Evolutionary conservation across 2,113 vertebrate species (phyloP), one percentile per base, ranked within the genome.

Genomic region (pig (Sus scrofa)): DNA sequence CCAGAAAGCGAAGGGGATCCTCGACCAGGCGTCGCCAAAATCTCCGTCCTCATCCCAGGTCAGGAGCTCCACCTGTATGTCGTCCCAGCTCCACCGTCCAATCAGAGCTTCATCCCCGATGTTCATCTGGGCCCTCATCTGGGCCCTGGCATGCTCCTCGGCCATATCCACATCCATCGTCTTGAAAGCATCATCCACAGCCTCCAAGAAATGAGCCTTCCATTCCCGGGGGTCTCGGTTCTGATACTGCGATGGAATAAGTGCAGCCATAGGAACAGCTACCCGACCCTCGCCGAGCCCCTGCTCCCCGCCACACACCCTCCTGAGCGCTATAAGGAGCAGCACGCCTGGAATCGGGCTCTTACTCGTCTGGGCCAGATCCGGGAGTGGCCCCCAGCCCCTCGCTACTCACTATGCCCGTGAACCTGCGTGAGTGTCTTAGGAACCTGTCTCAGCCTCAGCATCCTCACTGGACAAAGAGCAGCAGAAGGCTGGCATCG

Each of bases 1-100:
- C 95, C 96, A 97, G 91, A 97, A 97, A 20, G 95, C 97, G 75
- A 97, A 97, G 56, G 96, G 93, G 85, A 97, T 97, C 85, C 96
- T 89, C 93, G 96, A 97, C 97, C 96, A 97, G 95, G 96, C 96
- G 3, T 97, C 93, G 2, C 96, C 86, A 39, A 97, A 97, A 60
- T 97, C 96, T 82, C 93, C 95, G 2, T 95, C 96, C 77, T 95
- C 91, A 13, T 96, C 88, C 93, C 96, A 96, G 85, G 93, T 81
- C 93, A 97, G 96, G 60, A 97, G 91, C 60, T 97, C 93, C 20
- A 73, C 89, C 91, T 97, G 95, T 24, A 97, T 97, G 71, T 96
- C 96, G 6, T 97, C 93, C 96, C 96, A 97, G 91, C 81, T 97
- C 93, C 91, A 97, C 13, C 89, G 91, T 71, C 96, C 96, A 50